Evolutionary conservation across 2,113 vertebrate genomes (phyloP).

Genomic region (Paraplagusia blochii): DNA sequence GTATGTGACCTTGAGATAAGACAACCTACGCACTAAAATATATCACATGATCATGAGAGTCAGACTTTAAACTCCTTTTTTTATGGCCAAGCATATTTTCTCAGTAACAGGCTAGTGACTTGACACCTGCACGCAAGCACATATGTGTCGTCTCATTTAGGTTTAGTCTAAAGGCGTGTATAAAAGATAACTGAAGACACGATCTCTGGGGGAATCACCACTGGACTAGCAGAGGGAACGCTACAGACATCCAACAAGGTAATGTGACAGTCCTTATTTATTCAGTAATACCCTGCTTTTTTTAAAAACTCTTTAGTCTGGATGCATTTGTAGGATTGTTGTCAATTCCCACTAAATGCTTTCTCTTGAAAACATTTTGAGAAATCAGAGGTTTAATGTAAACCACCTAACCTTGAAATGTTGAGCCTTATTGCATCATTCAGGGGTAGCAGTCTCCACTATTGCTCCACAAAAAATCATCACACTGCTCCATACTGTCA

Average conservation of each 20-base stretch:
- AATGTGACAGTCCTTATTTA: slow-evolving; percentile 5
- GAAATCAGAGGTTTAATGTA: no score
- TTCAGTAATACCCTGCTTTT: no score
- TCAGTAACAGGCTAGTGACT: not conserved
- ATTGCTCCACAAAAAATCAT: no score
- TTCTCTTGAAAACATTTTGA: no score
- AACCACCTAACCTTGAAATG: no score
- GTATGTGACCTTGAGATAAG: slow-evolving; percentile 57
- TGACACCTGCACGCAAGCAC: not conserved
- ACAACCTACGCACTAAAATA: not conserved
- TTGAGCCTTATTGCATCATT: no score
- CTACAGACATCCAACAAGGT: slow-evolving; percentile 31
- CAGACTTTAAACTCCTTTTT: slow-evolving; percentile 46
- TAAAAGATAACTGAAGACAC: slow-evolving; percentile 14
- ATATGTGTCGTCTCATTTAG: slow-evolving; percentile 8
- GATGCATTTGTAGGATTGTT: no score
- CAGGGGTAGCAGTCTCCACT: no score
- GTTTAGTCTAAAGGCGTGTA: slow-evolving; percentile 29
- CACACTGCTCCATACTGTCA: no score
- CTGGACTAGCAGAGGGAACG: slow-evolving; percentile 3
- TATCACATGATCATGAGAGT: not conserved
- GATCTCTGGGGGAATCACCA: not conserved
- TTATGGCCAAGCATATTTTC: no score
- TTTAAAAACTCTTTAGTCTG: no score
- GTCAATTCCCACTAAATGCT: no score